phyloP scores from a whole-genome alignment of 2,797 vertebrate genomes.

The Rhinogobio ventralis region DNA sequence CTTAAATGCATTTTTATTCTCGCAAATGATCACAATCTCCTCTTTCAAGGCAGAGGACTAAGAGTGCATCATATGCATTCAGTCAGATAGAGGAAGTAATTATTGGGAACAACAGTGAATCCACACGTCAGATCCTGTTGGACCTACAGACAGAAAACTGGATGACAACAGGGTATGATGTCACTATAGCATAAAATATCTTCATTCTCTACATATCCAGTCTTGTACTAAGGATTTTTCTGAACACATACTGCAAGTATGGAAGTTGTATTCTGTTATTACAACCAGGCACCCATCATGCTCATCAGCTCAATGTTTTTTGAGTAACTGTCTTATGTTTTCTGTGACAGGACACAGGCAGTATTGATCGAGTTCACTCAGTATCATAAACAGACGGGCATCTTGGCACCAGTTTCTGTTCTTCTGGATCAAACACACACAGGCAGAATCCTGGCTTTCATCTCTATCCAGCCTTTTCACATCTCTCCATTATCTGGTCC shows the following conservation, averaged over 20 bases:
- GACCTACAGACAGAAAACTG: conserved; percentile 61
- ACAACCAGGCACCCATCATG: background rate
- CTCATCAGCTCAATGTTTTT: background rate
- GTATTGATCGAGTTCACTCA: conserved; percentile 79
- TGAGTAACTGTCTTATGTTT: background rate
- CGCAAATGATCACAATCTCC: background rate
- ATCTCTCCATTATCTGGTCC: conserved; percentile 67
- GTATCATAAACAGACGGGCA: conserved; percentile 74
- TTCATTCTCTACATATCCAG: background rate
- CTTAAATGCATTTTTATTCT: background rate
- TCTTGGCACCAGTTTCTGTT: conserved; percentile 76
- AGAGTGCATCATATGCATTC: conserved; percentile 2
- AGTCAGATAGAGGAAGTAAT: conserved; percentile 47
- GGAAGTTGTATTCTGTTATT: background rate
- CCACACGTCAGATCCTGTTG: conserved; percentile 63
- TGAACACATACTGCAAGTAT: background rate
- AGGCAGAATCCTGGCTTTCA: conserved; percentile 52
- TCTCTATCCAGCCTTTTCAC: conserved; percentile 74
- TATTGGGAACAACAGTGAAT: conserved; percentile 69
- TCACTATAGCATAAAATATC: background rate
- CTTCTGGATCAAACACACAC: conserved; percentile 61
- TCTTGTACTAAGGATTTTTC: background rate
- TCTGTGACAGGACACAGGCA: conserved; percentile 65
- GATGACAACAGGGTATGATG: conserved; percentile 66
- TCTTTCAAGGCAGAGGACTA: conserved; percentile 40